These are phyloP conservation scores for Homarus gammarus DNA, from an alignment of 2,888 invertebrate species.

Conservation along the genomic window DNA sequence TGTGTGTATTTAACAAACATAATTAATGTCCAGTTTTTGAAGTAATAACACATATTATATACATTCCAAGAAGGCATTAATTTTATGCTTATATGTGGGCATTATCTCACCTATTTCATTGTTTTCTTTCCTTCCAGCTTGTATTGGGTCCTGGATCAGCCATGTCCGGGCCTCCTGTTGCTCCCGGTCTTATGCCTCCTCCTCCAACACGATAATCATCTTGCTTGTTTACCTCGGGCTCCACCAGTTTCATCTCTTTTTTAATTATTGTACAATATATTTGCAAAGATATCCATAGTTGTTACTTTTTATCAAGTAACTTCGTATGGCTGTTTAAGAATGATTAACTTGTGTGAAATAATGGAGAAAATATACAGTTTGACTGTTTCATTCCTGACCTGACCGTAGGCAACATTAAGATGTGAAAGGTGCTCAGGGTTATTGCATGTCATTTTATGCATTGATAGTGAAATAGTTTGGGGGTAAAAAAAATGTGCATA, in stretches of 20 bases:
- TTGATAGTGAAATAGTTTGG: too few species aligned
- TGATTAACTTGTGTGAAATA: background rate
- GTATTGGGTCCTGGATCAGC: constrained; percentile 70
- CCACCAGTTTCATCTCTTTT: background rate
- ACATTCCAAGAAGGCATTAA: too few species aligned
- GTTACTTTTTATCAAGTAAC: background rate
- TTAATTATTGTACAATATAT: background rate
- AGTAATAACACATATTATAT: too few species aligned
- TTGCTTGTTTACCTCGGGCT: background rate
- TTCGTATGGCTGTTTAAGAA: background rate
- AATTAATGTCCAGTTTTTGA: too few species aligned
- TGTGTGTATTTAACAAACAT: too few species aligned
- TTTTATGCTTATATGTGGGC: too few species aligned
- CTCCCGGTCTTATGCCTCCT: constrained; percentile 49
- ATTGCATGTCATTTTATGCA: too few species aligned
- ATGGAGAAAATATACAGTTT: background rate
- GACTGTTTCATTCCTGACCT: background rate
- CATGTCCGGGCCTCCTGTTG: constrained; percentile 60
- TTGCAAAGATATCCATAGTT: background rate
- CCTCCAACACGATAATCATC: constrained; percentile 51
- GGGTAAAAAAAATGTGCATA: too few species aligned
- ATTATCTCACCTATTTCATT: too few species aligned
- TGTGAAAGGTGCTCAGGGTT: background rate
- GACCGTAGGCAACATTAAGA: background rate
- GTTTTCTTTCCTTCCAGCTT: constrained; percentile 62